Evolutionary conservation across 2,113 vertebrate genomes (phyloP).

Genomic region (Ammodytes marinus): DNA sequence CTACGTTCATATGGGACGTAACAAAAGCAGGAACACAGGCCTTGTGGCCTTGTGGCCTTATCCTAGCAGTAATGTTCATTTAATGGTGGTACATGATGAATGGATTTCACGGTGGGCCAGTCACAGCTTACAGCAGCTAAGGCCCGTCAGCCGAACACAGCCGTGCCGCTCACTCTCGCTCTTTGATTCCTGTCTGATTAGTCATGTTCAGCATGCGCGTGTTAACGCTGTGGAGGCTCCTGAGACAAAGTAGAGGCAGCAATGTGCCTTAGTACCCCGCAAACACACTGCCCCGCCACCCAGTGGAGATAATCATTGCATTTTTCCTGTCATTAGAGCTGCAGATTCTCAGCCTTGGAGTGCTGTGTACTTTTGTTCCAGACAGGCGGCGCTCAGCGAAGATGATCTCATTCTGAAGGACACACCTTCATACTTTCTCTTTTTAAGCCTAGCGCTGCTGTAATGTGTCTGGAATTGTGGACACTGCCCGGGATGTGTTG

Average conservation of each 20-base stretch:
- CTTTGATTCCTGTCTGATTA: constrained; percentile 68
- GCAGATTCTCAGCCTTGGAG: constrained; percentile 65
- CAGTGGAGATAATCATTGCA: constrained; percentile 36
- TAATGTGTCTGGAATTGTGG: constrained; percentile 56
- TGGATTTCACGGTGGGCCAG: constrained; percentile 40
- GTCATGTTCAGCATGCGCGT: constrained; percentile 59
- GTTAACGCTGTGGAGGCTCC: constrained; percentile 36
- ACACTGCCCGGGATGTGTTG: constrained; percentile 48
- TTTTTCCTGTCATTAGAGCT: constrained; percentile 47
- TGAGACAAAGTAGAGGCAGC: constrained; percentile 42
- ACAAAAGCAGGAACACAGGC: constrained; percentile 8
- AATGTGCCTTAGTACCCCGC: constrained; percentile 37
- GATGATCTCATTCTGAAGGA: constrained; percentile 73
- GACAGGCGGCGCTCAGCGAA: constrained; percentile 61
- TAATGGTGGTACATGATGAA: constrained; percentile 29
- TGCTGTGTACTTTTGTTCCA: constrained; percentile 67
- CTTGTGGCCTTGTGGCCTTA: constrained; percentile 7
- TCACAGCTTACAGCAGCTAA: constrained; percentile 31
- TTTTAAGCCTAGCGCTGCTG: constrained; percentile 38
- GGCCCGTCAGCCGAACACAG: constrained; percentile 20
- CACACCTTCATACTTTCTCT: constrained; percentile 72
- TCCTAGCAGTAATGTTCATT: constrained; percentile 19
- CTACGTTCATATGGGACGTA: background rate
- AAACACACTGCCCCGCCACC: background rate
- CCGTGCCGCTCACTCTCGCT: constrained; percentile 16